Conservation (phyloP, 92 coral and sea anemone species). For the Paragorgia papillata region DNA sequence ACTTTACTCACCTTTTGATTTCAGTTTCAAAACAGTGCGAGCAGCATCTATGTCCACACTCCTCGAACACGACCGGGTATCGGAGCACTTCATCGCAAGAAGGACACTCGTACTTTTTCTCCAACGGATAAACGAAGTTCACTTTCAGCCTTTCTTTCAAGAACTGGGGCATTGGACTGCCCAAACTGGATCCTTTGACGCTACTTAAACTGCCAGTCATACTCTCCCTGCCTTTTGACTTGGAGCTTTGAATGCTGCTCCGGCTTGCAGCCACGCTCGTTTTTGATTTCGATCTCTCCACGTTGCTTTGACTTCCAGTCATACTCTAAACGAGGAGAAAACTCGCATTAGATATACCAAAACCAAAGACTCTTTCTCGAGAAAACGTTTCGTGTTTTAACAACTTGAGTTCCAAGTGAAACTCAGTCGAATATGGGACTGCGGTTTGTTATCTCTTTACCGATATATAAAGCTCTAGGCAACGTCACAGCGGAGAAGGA, state of each 20-base stretch:
- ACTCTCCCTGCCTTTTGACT: background rate
- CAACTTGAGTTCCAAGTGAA: too few species aligned
- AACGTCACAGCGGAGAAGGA: too few species aligned
- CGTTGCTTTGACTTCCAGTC: conserved; percentile 20
- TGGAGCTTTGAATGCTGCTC: conserved; percentile 16
- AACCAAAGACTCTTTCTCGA: too few species aligned
- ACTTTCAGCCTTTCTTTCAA: conserved; percentile 31
- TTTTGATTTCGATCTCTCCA: conserved; percentile 10
- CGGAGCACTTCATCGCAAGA: conserved; percentile 79
- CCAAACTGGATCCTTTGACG: background rate
- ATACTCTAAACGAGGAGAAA: conserved; percentile 9
- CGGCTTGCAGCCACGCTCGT: background rate
- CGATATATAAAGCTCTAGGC: too few species aligned
- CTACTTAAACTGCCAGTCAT: background rate
- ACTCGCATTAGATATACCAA: background rate
- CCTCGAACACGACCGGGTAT: conserved; percentile 72
- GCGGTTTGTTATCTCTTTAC: too few species aligned
- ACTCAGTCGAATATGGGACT: too few species aligned
- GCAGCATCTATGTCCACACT: conserved; percentile 89
- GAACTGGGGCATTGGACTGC: conserved; percentile 33
- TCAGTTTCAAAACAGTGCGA: conserved; percentile 65
- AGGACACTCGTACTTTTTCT: conserved; percentile 81
- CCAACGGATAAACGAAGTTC: conserved; percentile 79
- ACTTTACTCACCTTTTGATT: conserved; percentile 43
- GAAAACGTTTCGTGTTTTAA: too few species aligned